Base-by-base conservation (phyloP, 2,113 vertebrate species). In the Dasyornis broadbenti region DNA sequence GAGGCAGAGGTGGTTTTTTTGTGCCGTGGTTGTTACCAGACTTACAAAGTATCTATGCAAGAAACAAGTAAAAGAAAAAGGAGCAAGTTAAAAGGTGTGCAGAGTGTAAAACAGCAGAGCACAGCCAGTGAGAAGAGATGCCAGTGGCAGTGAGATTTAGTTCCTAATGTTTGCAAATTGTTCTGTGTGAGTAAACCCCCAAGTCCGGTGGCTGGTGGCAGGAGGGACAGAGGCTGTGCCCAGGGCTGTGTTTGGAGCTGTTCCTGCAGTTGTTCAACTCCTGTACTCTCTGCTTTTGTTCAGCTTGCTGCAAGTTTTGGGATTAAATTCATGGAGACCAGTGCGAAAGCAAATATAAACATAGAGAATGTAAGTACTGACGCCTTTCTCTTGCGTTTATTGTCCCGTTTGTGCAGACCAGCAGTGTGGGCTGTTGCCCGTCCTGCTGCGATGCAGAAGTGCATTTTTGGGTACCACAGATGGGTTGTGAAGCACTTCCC, bases 321-420 rank as follows among this genome's bases (percentile, higher is more conserved):
- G 42, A 99, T 99, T 93, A 99, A 99, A 94, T 99, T 99, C 97
- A 99, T 99, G 99, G 99, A 99, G 97, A 99, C 99, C 44, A 99
- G 99, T 17, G 99, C 99, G 24, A 99, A 99, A 97, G 98, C 99
- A 81, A 99, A 99, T 95, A 99, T 99, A 94, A 99, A 99, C 19
- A 99, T 99, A 96, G 99, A 99, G 96, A 99, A 99, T 3, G 99
- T 99, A 95, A 98, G 99, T 98, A 93, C 28, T 11, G 13, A 1
- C 2, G 6, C 50, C 12, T 40, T 40, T 14, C 27, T 19, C 15
- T 11, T 13, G 0, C 8, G 0, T 10, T 6, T 37, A 0, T n/a
- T 40, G 15, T 13, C 10, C 12, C 8, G 0, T 50, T 19, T 10
- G 30, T 20, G 66, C 50, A 53, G 16, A 56, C 1, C 6, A 39